phyloP scores from a whole-genome alignment of 2,888 invertebrate genomes.

The Polyommatus iphigenia region DNA sequence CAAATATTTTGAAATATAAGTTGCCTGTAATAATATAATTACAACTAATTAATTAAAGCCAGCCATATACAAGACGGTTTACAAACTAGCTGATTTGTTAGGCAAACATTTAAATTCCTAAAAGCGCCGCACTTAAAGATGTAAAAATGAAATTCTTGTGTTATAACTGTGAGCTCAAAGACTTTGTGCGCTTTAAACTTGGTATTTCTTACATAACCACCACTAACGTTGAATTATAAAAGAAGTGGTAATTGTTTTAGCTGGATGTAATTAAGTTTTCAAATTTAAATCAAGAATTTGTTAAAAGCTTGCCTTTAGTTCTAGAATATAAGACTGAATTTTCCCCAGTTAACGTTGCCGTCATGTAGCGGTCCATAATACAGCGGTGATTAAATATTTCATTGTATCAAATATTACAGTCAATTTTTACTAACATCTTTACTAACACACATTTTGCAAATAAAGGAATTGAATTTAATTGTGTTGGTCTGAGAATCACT shows the following conservation, averaged over 20 bases:
- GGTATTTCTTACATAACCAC: background rate
- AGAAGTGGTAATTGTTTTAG: background rate
- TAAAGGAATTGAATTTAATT: too few species aligned
- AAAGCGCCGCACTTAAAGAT: background rate
- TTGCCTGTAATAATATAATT: too few species aligned
- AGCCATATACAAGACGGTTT: background rate
- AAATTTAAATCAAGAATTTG: background rate
- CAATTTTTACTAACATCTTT: too few species aligned
- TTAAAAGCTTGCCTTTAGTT: background rate
- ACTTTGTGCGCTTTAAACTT: background rate
- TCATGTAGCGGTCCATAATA: too few species aligned
- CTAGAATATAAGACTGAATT: background rate
- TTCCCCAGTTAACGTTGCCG: background rate
- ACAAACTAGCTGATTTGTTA: background rate
- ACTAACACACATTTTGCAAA: too few species aligned
- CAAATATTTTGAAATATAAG: too few species aligned
- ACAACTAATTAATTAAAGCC: too few species aligned
- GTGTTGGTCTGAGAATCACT: too few species aligned
- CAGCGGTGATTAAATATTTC: too few species aligned
- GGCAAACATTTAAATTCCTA: background rate
- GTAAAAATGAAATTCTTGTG: slow-evolving; percentile 9
- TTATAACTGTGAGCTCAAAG: background rate
- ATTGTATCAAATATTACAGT: too few species aligned
- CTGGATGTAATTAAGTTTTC: background rate
- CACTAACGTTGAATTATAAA: background rate